Evolutionary conservation across 2,113 vertebrate species (phyloP).

Genomic region (Propithecus coquereli): DNA sequence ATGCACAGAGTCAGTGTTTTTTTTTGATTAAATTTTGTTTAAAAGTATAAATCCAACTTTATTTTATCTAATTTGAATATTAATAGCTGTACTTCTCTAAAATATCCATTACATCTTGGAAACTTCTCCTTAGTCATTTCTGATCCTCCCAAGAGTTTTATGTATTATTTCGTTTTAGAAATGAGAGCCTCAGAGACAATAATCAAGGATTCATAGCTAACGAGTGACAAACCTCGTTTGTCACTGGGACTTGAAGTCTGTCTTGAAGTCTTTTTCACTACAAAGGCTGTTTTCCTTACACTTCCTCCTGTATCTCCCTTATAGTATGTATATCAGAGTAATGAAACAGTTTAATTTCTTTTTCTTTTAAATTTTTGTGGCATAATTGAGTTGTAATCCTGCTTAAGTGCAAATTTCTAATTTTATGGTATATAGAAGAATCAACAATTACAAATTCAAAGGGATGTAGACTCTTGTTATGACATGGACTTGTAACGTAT

Average conservation of each 20-base stretch:
- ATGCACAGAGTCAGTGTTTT: neutral
- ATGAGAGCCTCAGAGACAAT: neutral
- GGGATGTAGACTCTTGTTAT: neutral
- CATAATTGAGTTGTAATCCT: neutral
- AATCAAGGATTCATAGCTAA: neutral
- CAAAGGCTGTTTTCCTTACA: neutral
- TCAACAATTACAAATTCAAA: neutral
- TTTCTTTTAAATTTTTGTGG: neutral
- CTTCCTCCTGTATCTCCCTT: neutral
- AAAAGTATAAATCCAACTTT: neutral
- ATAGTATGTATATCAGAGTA: neutral
- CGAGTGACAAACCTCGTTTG: rapidly evolving
- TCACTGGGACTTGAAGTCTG: neutral
- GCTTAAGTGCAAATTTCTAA: neutral
- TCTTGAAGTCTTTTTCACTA: neutral
- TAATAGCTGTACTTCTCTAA: neutral
- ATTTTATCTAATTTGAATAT: neutral
- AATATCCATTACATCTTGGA: neutral
- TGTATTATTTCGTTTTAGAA: neutral
- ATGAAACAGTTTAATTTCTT: neutral
- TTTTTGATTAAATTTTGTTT: neutral
- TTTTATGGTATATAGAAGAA: neutral
- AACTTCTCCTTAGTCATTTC: neutral
- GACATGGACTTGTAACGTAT: neutral
- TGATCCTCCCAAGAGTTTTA: neutral